Evolutionary conservation across 2,888 invertebrate genomes (phyloP), one percentile per base, ranked within the genome.

Genomic region (Amphimallon solstitiale): DNA sequence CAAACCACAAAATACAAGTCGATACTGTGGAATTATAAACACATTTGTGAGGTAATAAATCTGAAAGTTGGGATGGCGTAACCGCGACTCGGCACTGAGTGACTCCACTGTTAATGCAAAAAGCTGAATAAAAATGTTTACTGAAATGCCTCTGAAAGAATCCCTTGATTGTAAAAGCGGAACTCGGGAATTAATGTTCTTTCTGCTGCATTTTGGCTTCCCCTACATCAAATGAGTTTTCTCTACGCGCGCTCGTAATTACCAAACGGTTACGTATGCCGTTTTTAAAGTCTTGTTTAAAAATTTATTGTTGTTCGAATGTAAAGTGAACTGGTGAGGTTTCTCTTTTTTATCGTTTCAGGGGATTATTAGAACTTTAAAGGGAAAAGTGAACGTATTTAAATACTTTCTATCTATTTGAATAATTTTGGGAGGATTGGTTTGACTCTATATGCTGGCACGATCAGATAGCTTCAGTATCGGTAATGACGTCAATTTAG

Each of bases 11-110:
- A 51, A 15, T 51, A 51, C 35, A 51, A 56, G 62, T 46, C 62
- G 62, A 62, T 62, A 62, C 38, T 14, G 38, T 38, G 62, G 62
- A 62, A 62, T 62, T 62, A 62, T 62, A 49, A 62, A 62, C 49
- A 62, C 62, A 49, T 62, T 62, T 49, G 37, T 35, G 49, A 19
- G 49, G 62, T 14, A 49, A 62, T 49, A 62, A 62, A 62, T 48
- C 62, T 49, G 49, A 17, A 49, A 45, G 38, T 38, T 21, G 49
- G 12, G 35, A 23, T 38, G 62, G 35, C 23, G 40, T 14, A 40
- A 35, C 51, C 21, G 37, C 52, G 52, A 52, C 52, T 38, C 52
- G 52, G 52, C 52, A 52, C 52, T 56, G 56, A 56, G 56, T 56
- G 56, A 56, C 56, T 56, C 51, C 37, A 37, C 35, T 17, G 37